phyloP scores from a whole-genome alignment of 2,888 invertebrate species.

The Drosophila mettleri region DNA sequence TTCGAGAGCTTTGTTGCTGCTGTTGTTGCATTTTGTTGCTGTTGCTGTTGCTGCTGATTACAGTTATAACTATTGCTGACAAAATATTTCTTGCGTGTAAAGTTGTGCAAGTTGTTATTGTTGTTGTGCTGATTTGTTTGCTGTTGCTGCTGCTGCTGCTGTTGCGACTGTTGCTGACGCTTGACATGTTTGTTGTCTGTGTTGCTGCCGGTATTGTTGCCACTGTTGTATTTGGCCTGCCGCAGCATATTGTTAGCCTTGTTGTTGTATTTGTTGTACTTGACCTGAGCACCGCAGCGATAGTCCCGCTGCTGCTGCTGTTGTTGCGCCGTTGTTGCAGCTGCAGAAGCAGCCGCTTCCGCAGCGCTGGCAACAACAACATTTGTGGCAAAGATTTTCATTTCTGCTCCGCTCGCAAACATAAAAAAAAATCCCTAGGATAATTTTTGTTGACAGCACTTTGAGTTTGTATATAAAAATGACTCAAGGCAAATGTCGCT shows the following conservation, averaged over 20 bases:
- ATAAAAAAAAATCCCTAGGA: constrained; percentile 25
- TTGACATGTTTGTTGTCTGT: constrained; percentile 44
- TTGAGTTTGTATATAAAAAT: constrained; percentile 52
- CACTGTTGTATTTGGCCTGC: constrained; percentile 40
- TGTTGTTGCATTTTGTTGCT: constrained; percentile 49
- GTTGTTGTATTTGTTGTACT: constrained; percentile 55
- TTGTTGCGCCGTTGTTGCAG: constrained; percentile 29
- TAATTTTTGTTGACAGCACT: constrained; percentile 2
- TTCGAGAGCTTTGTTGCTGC: constrained; percentile 36
- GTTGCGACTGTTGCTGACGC: constrained; percentile 30
- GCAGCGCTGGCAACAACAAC: constrained; percentile 40
- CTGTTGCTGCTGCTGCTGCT: constrained; percentile 35
- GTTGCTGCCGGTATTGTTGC: constrained; percentile 16
- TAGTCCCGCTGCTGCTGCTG: constrained; percentile 60
- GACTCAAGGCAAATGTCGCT: constrained; percentile 32
- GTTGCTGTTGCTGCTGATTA: constrained; percentile 41
- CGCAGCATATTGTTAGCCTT: constrained; percentile 32
- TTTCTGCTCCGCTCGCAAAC: constrained; percentile 60
- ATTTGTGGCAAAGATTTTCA: constrained; percentile 78
- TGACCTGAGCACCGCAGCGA: constrained; percentile 49
- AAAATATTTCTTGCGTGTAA: constrained; percentile 60
- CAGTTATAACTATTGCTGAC: constrained; percentile 42
- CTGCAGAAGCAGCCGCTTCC: constrained; percentile 27
- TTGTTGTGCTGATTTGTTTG: constrained; percentile 18
- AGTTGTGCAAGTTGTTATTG: constrained; percentile 37